Percentiles rank a stretch among this genome's conserved stretches.
phyloP scores from a whole-genome alignment of 2,797 vertebrate species.

The Neostethus bicornis region DNA sequence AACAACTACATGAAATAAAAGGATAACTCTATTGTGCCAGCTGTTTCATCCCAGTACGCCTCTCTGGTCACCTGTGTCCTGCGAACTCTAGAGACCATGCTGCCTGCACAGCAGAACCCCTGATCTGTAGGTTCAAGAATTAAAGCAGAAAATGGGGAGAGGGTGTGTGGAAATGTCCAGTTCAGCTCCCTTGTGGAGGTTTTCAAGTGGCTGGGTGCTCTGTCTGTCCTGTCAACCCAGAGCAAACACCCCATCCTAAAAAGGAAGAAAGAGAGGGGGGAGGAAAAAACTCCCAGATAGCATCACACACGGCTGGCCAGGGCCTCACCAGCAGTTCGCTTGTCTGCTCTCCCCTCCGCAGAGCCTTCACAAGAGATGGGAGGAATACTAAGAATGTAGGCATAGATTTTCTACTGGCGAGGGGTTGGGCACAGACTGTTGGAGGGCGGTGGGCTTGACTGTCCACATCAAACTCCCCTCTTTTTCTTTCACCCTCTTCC shows the following conservation, averaged over 20 bases:
- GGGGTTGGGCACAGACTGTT: conserved; percentile 53
- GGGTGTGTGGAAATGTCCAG: conserved; percentile 57
- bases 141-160: conserved; percentile 19
- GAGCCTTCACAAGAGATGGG: conserved; percentile 76
- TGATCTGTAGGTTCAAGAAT: conserved; percentile 27
- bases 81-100: conserved; percentile 6
- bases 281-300: conserved; percentile 57
- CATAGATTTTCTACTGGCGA: conserved; percentile 81
- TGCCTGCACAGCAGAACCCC: conserved; percentile 9
- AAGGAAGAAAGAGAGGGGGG: conserved; percentile 24
- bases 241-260: conserved; percentile 72
- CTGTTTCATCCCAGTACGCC: neutral
- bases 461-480: conserved; percentile 82
- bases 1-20: neutral
- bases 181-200: conserved; percentile 66
- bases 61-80: conserved; percentile 2
- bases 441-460: conserved; percentile 76
- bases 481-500: conserved; percentile 64
- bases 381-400: conserved; percentile 83
- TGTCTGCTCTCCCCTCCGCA: conserved; percentile 75
- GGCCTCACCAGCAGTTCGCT: conserved; percentile 76
- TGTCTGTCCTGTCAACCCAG: conserved; percentile 74
- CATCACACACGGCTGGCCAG: conserved; percentile 76
- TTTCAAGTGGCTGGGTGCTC: conserved; percentile 68
- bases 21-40: neutral